Evolutionary conservation across 2,888 invertebrate species (phyloP).

Genomic region (Parasteatoda lunata): DNA sequence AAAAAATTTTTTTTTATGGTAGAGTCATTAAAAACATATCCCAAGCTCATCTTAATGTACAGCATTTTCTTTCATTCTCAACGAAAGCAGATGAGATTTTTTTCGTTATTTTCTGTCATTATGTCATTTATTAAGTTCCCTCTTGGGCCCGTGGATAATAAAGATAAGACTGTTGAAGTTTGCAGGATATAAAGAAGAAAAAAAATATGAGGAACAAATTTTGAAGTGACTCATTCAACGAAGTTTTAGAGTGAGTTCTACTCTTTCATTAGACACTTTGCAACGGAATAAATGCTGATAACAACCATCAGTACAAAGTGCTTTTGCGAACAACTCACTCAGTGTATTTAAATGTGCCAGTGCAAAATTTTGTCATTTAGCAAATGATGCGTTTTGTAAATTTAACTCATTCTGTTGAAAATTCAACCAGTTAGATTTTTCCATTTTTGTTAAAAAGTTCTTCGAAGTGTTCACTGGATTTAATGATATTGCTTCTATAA

Average conservation of each 20-base stretch:
- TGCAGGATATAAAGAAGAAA: background rate
- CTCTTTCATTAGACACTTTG: background rate
- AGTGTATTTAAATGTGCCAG: background rate
- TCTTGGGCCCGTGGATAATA: conserved; percentile 23
- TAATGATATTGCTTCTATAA: too few species aligned
- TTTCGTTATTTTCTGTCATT: conserved; percentile 10
- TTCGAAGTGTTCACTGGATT: too few species aligned
- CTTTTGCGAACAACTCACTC: background rate
- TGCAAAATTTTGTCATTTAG: background rate
- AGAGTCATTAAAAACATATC: conserved; percentile 57
- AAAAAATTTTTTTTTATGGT: background rate
- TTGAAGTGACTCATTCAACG: conserved; percentile 26
- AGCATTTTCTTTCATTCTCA: conserved; percentile 9
- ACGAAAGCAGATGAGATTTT: background rate
- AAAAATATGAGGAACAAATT: conserved; percentile 9
- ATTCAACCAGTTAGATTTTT: background rate
- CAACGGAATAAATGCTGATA: background rate
- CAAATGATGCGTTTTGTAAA: background rate
- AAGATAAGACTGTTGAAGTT: conserved; percentile 30
- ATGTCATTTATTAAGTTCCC: conserved; percentile 56
- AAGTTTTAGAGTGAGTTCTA: conserved; percentile 26
- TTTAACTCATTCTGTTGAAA: background rate
- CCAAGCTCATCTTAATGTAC: conserved; percentile 52
- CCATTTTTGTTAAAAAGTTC: too few species aligned
- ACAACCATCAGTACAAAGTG: background rate